Conservation (phyloP, 1,140 invertebrate genomes). For the Panagrolaimus sp. region DNA sequence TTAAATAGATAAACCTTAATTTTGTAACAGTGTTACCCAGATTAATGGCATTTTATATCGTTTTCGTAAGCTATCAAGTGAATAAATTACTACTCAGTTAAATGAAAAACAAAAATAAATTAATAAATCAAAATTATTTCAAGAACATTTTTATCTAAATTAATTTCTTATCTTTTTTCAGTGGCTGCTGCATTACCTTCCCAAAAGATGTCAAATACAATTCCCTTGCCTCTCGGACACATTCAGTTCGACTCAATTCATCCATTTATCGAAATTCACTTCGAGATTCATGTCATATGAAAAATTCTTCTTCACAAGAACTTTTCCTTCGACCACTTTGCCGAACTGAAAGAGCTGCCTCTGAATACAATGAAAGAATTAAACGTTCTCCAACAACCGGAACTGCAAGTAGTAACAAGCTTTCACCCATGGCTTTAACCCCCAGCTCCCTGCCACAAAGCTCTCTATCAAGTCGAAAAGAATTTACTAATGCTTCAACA, state of each 20-base stretch:
- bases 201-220: conserved; percentile 10
- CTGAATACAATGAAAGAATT: background rate
- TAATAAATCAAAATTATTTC: no score
- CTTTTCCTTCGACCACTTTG: background rate
- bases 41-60: no score
- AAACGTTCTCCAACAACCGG: background rate
- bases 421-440: background rate
- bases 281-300: conserved; percentile 3
- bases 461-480: background rate
- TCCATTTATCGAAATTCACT: background rate
- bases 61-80: no score
- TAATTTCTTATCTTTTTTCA: conserved; percentile 1
- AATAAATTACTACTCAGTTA: no score
- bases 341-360: background rate
- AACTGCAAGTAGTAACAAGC: background rate
- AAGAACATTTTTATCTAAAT: background rate
- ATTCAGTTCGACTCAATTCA: background rate
- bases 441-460: background rate
- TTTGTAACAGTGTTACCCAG: no score
- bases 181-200: background rate
- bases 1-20: no score
- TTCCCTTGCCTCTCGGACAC: background rate
- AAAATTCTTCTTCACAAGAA: background rate
- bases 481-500: background rate
- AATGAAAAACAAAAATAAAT: no score